Conservation (phyloP, 2,797 vertebrate species). For the Podarcis lilfordi region DNA sequence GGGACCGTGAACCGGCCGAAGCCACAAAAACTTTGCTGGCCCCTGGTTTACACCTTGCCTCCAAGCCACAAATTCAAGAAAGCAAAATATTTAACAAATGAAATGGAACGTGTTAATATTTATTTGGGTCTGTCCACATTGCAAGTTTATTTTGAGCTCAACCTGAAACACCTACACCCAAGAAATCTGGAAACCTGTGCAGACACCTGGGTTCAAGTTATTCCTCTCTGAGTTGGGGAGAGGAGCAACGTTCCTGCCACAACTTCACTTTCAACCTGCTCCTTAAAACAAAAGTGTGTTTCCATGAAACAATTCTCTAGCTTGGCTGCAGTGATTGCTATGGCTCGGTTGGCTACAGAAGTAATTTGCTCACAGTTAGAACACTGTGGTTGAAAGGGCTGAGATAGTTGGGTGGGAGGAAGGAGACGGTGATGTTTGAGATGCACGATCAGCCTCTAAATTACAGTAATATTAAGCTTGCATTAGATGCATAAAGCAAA, state of each 20-base stretch:
- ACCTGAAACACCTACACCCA: background rate
- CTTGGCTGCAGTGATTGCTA: background rate
- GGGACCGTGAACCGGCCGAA: too few relatives aligned
- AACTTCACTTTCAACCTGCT: background rate
- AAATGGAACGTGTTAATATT: background rate
- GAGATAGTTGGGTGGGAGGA: background rate
- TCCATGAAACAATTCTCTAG: background rate
- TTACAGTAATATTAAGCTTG: constrained; percentile 2
- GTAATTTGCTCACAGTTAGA: background rate
- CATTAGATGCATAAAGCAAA: background rate
- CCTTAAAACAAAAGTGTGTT: background rate
- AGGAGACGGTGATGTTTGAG: background rate
- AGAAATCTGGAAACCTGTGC: background rate
- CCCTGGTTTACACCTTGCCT: background rate
- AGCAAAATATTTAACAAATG: background rate
- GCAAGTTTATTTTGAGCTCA: background rate
- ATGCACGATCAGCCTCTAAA: background rate
- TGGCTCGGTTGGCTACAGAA: background rate
- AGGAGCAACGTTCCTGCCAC: background rate
- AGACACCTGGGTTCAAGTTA: background rate
- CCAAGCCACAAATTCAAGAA: background rate
- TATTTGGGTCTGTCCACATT: background rate
- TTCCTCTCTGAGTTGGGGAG: background rate
- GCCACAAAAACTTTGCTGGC: too few relatives aligned
- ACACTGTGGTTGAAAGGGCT: background rate